Evolutionary conservation across 1,140 invertebrate species (phyloP).

Genomic region (Carposina sasakii): DNA sequence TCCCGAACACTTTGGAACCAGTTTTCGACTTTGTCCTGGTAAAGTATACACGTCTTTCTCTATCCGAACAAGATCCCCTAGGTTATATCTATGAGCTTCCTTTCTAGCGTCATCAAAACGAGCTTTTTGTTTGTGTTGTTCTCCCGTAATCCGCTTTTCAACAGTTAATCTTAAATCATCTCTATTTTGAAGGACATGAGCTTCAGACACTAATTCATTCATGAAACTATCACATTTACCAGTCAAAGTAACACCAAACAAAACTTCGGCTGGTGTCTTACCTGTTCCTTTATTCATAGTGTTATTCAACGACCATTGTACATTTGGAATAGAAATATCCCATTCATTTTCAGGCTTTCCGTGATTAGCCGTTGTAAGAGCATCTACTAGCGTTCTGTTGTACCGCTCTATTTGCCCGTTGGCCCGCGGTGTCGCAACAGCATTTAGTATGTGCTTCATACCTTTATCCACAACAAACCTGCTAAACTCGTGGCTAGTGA

Average conservation of each 20-base stretch:
- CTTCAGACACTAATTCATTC: background rate
- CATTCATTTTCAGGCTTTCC: constrained; percentile 23
- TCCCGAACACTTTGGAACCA: background rate
- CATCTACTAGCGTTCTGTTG: constrained; percentile 27
- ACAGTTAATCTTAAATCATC: background rate
- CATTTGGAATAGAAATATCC: constrained; percentile 25
- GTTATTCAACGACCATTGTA: constrained; percentile 32
- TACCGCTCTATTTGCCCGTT: constrained; percentile 37
- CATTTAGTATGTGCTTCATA: constrained; percentile 24
- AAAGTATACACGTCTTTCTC: background rate
- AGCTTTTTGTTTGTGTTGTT: constrained; percentile 1
- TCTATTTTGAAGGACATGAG: background rate
- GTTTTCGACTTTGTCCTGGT: constrained; percentile 1
- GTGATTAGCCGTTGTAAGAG: constrained; percentile 20
- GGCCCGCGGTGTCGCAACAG: constrained; percentile 29
- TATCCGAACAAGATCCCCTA: constrained; percentile 7
- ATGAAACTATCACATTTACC: background rate
- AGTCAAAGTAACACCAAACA: background rate
- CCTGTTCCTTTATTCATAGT: background rate
- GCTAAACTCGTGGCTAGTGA: constrained; percentile 23
- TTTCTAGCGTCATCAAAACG: background rate
- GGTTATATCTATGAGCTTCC: background rate
- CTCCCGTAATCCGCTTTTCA: background rate
- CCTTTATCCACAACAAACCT: constrained; percentile 19
- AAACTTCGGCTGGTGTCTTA: background rate